These are phyloP conservation scores for Prolemur simus DNA, from an alignment of 2,113 vertebrate species.

Conservation along the genomic window DNA sequence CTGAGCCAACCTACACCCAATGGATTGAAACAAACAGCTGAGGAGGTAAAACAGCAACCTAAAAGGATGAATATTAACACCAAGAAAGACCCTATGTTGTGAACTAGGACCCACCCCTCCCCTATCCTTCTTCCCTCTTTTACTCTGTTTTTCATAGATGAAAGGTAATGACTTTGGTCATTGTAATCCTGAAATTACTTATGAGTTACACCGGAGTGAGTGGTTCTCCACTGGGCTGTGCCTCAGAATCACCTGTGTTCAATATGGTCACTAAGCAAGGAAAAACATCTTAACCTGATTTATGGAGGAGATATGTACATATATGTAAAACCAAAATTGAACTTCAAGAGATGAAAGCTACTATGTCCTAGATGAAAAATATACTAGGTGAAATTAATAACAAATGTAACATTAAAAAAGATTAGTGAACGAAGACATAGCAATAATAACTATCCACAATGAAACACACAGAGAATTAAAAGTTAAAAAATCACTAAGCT, in stretches of 20 bases:
- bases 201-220: neutral
- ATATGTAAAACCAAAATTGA: neutral
- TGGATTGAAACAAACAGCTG: neutral
- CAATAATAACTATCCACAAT: neutral
- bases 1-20: neutral
- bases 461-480: neutral
- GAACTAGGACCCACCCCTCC: neutral
- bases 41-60: neutral
- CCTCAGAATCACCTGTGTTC: neutral
- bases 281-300: neutral
- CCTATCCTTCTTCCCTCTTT: neutral
- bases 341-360: neutral
- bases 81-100: neutral
- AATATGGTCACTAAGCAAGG: neutral
- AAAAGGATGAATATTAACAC: neutral
- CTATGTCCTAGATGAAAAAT: constrained; percentile 20
- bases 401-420: neutral
- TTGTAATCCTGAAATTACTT: neutral
- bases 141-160: neutral
- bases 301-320: neutral
- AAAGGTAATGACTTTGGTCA: neutral
- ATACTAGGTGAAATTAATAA: neutral
- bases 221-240: neutral
- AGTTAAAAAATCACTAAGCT: neutral
- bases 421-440: neutral